These are phyloP conservation scores for Erebia palarica DNA, from an alignment of 2,888 invertebrate species.

Conservation along the genomic window DNA sequence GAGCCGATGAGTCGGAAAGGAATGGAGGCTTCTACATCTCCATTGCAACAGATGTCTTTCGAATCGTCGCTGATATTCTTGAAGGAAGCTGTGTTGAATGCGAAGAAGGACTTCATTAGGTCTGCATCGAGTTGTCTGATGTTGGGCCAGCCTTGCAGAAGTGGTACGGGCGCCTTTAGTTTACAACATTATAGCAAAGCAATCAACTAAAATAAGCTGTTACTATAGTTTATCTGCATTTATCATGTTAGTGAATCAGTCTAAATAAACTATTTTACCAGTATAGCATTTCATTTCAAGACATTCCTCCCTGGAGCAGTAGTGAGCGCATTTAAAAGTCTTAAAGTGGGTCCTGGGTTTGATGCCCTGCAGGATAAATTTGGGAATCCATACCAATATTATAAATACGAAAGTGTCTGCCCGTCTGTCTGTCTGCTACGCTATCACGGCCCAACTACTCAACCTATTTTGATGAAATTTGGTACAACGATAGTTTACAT, in stretches of 20 bases:
- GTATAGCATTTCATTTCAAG: not conserved
- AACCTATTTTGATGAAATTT: too few relatives aligned
- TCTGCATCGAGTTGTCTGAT: conserved; percentile 95
- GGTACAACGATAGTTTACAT: too few relatives aligned
- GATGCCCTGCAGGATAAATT: too few relatives aligned
- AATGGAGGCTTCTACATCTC: conserved; percentile 95
- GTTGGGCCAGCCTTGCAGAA: conserved; percentile 90
- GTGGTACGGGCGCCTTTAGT: conserved; percentile 91
- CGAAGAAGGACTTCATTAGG: conserved; percentile 87
- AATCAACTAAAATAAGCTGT: conserved; percentile 41
- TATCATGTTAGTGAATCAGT: conserved; percentile 27
- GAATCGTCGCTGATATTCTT: conserved; percentile 95
- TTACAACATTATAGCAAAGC: conserved; percentile 62
- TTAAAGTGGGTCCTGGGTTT: too few relatives aligned
- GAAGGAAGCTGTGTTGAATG: conserved; percentile 87
- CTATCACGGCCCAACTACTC: too few relatives aligned
- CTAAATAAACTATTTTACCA: not conserved
- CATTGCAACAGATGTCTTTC: conserved; percentile 98
- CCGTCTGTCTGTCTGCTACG: too few relatives aligned
- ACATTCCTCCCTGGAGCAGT: too few relatives aligned
- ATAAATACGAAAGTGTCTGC: too few relatives aligned
- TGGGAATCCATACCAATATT: too few relatives aligned
- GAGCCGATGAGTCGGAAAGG: conserved; percentile 95
- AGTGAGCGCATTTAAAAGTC: too few relatives aligned
- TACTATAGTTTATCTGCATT: not conserved